These are phyloP conservation scores for Melanostoma scalare DNA, from an alignment of 2,888 invertebrate genomes.

Conservation along the genomic window DNA sequence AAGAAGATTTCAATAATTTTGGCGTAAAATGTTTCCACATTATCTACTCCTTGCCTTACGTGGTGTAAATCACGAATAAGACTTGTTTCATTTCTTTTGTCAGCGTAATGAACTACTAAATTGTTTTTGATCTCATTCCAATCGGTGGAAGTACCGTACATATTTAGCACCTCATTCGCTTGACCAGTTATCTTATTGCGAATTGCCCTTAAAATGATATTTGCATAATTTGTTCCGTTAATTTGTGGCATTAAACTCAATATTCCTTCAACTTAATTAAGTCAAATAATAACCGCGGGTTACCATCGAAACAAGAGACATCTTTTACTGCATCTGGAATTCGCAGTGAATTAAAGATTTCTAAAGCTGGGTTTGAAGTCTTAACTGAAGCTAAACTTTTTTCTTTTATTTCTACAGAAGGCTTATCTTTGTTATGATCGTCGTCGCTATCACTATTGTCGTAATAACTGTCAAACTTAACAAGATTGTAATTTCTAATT, in stretches of 20 bases:
- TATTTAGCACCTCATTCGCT: slow-evolving; percentile 53
- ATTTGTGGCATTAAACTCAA: slow-evolving; percentile 23
- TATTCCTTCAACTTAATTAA: slow-evolving; percentile 41
- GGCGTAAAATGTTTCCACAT: slow-evolving; percentile 15
- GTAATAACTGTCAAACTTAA: background rate
- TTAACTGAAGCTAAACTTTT: background rate
- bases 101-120: slow-evolving; percentile 52
- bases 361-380: background rate
- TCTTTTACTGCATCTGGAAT: slow-evolving; percentile 40
- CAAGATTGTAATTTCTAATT: background rate
- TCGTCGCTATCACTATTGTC: background rate
- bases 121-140: slow-evolving; percentile 58
- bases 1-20: slow-evolving; percentile 65
- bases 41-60: slow-evolving; percentile 1
- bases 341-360: slow-evolving; percentile 27
- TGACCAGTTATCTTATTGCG: slow-evolving; percentile 53
- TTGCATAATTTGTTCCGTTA: background rate
- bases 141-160: slow-evolving; percentile 14
- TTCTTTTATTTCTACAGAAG: background rate
- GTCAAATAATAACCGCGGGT: slow-evolving; percentile 33
- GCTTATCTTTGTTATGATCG: background rate
- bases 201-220: slow-evolving; percentile 18
- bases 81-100: slow-evolving; percentile 50
- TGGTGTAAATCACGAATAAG: slow-evolving; percentile 37
- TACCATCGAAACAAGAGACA: slow-evolving; percentile 33